These are phyloP conservation scores for Limnephilus rhombicus DNA, from an alignment of 2,888 invertebrate genomes.

Conservation along the genomic window DNA sequence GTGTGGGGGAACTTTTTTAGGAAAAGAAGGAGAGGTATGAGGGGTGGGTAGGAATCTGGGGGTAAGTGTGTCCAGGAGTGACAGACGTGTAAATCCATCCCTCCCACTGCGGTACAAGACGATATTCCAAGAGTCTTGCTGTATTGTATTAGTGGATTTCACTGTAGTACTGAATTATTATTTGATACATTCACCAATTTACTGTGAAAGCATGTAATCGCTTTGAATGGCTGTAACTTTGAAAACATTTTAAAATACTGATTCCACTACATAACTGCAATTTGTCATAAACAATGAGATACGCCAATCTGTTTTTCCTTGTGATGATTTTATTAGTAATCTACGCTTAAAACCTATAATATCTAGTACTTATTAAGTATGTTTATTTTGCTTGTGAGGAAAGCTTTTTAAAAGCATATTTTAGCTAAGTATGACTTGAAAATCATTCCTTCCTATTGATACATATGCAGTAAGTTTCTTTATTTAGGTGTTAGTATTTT, in stretches of 20 bases:
- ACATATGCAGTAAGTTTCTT: not conserved
- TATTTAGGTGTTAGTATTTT: not conserved
- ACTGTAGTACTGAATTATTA: not conserved
- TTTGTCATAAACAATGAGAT: too few relatives aligned
- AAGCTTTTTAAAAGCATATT: constrained; percentile 46
- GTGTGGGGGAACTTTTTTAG: too few relatives aligned
- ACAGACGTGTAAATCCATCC: too few relatives aligned
- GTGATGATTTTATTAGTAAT: not conserved
- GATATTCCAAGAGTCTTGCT: too few relatives aligned
- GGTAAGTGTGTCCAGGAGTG: too few relatives aligned
- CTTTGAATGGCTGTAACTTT: not conserved
- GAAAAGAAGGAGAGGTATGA: too few relatives aligned
- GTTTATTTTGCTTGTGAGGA: constrained; percentile 26
- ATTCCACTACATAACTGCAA: not conserved
- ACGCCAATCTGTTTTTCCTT: not conserved
- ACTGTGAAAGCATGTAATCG: not conserved
- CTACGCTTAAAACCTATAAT: constrained; percentile 7
- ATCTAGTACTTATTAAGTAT: not conserved
- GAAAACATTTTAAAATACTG: not conserved
- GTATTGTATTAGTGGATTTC: too few relatives aligned
- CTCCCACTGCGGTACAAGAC: too few relatives aligned
- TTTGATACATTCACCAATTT: not conserved
- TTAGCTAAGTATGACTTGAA: not conserved
- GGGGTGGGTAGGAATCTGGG: too few relatives aligned
- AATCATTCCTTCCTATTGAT: constrained; percentile 30